Conservation (phyloP, 2,888 invertebrate genomes). For the Cylindroiulus punctatus region DNA sequence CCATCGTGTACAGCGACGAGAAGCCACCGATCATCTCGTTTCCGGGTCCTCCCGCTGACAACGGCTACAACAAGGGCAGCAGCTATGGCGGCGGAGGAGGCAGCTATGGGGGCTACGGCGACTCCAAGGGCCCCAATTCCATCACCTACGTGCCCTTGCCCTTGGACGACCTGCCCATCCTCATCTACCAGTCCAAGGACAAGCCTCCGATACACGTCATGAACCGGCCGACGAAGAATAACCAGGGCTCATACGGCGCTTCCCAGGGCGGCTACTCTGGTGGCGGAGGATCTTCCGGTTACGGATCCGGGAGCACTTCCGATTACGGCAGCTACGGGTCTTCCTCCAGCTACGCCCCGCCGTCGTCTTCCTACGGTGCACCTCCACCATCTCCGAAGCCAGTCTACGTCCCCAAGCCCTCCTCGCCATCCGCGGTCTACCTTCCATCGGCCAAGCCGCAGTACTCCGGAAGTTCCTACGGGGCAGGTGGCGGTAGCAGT, state of each 20-base stretch:
- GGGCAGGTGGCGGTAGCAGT: slow-evolving; percentile 8
- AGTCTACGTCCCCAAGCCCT: slow-evolving; percentile 54
- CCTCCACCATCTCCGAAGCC: slow-evolving; percentile 53
- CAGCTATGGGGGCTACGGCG: slow-evolving; percentile 57
- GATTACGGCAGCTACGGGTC: not conserved
- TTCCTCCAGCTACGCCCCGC: slow-evolving; percentile 56
- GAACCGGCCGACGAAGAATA: slow-evolving; percentile 49
- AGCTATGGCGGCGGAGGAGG: slow-evolving; percentile 59
- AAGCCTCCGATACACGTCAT: slow-evolving; percentile 65
- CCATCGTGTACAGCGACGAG: slow-evolving; percentile 63
- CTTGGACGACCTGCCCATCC: slow-evolving; percentile 65
- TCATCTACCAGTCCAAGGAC: slow-evolving; percentile 64
- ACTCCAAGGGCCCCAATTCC: slow-evolving; percentile 57
- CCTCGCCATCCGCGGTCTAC: slow-evolving; percentile 55
- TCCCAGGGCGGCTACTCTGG: slow-evolving; percentile 48
- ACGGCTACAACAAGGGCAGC: slow-evolving; percentile 11
- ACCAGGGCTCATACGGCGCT: slow-evolving; percentile 43
- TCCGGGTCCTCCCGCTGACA: slow-evolving; percentile 60
- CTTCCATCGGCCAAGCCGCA: slow-evolving; percentile 52
- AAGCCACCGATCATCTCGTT: slow-evolving; percentile 63
- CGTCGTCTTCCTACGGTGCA: slow-evolving; percentile 56
- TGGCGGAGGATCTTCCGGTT: slow-evolving; percentile 51
- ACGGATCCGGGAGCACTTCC: slow-evolving; percentile 54
- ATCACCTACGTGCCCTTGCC: slow-evolving; percentile 65
- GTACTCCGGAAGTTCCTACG: slow-evolving; percentile 35